Evolutionary conservation across 37 sponge, comb jelly and placozoan genomes (phyloP).

Genomic region (Ianthella basta): DNA sequence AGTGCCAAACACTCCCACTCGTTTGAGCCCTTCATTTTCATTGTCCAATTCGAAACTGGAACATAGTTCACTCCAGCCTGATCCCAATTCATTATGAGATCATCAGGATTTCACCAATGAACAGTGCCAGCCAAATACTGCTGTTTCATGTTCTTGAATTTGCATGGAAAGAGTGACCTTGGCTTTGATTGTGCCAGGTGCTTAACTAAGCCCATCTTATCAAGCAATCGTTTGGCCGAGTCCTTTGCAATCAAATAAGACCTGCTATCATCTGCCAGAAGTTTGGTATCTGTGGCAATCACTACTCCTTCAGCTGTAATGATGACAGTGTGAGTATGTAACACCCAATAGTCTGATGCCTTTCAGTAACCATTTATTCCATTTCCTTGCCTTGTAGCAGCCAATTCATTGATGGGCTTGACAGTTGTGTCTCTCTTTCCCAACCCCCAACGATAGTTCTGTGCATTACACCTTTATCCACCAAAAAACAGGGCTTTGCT

Average conservation of each 20-base stretch:
- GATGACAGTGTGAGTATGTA: background rate
- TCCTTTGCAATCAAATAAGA: background rate
- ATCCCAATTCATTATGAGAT: conserved; percentile 37
- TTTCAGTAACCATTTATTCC: background rate
- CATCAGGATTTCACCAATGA: background rate
- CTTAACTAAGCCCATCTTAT: conserved; percentile 40
- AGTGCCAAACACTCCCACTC: background rate
- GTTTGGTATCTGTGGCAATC: conserved; percentile 1
- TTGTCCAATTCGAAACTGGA: conserved; percentile 35
- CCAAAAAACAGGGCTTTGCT: conserved; percentile 27
- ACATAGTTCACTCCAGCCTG: conserved; percentile 44
- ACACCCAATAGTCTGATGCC: background rate
- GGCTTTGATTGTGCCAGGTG: conserved; percentile 16
- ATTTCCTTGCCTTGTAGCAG: conserved; percentile 1
- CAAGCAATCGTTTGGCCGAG: conserved; percentile 27
- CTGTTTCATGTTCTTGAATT: conserved; percentile 28
- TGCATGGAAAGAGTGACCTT: conserved; percentile 9
- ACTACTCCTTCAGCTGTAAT: conserved; percentile 19
- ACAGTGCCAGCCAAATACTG: background rate
- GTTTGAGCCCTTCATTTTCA: conserved; percentile 8
- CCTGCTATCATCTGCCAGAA: conserved; percentile 18
- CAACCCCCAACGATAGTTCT: background rate
- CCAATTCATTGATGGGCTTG: background rate
- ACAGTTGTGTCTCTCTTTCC: background rate
- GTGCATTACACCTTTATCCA: conserved; percentile 12